Conservation (phyloP, 2,113 vertebrate genomes). For the Heterochromis multidens region DNA sequence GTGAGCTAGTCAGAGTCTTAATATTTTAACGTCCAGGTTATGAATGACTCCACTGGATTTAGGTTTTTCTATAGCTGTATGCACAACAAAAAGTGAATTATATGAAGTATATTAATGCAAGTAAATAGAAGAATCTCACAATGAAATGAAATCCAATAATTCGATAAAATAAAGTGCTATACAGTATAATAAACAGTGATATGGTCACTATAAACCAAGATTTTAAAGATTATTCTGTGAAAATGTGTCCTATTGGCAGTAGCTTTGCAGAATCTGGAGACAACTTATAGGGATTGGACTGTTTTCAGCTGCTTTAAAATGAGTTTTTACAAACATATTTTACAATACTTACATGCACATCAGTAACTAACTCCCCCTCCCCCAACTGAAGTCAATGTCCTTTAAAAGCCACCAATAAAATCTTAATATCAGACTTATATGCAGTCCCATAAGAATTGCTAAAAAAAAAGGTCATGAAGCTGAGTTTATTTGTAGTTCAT, state of each 20-base stretch:
- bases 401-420: background rate
- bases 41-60: background rate
- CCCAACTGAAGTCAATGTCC: background rate
- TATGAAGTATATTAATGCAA: background rate
- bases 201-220: background rate
- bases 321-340: background rate
- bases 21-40: background rate
- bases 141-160: background rate
- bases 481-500: background rate
- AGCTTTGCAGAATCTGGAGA: background rate
- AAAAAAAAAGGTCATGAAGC: background rate
- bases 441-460: background rate
- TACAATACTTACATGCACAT: background rate
- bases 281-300: background rate
- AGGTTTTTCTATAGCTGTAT: background rate
- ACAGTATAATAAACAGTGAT: background rate
- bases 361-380: background rate
- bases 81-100: background rate
- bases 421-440: background rate
- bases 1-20: background rate
- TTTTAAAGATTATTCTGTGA: background rate
- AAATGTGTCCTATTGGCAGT: background rate
- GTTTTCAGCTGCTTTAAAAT: background rate
- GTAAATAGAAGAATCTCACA: background rate
- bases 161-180: background rate